Percentiles rank a stretch among this genome's conserved stretches.
phyloP scores from a whole-genome alignment of 2,113 vertebrate species.

The Nanger granti region DNA sequence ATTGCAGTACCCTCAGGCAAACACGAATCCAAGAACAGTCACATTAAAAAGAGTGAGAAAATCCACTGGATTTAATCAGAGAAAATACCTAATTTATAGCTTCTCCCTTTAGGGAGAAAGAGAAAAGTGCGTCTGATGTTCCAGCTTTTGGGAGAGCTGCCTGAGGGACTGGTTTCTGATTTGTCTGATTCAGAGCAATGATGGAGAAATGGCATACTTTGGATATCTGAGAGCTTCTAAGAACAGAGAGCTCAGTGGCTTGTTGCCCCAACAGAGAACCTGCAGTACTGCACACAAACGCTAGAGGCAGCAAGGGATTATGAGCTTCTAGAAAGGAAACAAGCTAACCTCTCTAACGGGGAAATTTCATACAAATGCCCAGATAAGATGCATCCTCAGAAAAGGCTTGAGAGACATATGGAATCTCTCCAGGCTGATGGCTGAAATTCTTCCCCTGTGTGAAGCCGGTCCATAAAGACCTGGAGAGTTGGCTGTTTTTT shows the following conservation, averaged over 20 bases:
- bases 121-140: background rate
- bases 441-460: background rate
- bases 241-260: background rate
- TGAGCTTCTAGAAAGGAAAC: background rate
- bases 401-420: background rate
- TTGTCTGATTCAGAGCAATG: background rate
- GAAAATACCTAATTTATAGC: background rate
- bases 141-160: background rate
- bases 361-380: background rate
- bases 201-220: background rate
- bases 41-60: background rate
- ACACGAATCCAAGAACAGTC: background rate
- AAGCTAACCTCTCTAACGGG: background rate
- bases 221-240: background rate
- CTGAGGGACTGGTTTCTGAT: background rate
- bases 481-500: background rate
- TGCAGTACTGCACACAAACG: background rate
- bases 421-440: background rate
- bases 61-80: background rate
- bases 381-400: background rate
- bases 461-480: background rate
- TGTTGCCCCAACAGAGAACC: background rate
- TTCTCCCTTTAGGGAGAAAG: background rate
- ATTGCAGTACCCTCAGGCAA: background rate
- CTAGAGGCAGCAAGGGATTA: background rate